Base-by-base conservation (phyloP, 2,888 invertebrate genomes). In the Stenurella melanura region DNA sequence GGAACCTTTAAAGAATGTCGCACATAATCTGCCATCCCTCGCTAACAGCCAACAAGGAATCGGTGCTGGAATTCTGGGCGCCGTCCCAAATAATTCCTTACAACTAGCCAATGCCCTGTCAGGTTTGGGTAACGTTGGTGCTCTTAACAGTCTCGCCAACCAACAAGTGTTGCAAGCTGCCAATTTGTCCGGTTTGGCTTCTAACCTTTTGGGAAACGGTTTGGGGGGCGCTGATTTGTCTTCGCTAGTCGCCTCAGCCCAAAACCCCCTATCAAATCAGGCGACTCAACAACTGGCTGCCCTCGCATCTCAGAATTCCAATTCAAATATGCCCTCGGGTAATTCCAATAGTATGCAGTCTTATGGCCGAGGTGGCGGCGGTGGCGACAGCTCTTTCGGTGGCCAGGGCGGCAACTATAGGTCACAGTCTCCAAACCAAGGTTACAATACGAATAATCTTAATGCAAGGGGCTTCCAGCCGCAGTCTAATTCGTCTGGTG, bases 1-100 rank as follows among this genome's bases (percentile, higher is more conserved):
- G 9, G 95, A 96, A 84, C 97, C 98, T 1, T 90, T 99, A 21
- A 92, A 93, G 80, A 96, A 97, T 89, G 96, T 97, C 54, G 94
- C 96, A 10, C 92, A 95, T 85, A 95, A 95, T 90, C 91, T 95
- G 81, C 90, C 90, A 4, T 87, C 87, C 5, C 74, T 80, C 60
- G 66, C 56, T 26, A 81, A 79, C 61, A 63, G 74, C 58, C 71
- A 75, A 18, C 67, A 70, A 12, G 72, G 72, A 12, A 50, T 54
- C 9, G 69, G 72, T 10, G 66, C 56, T 15, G 74, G 69, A 3
- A 91, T 93, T 34, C 86, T 93, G 74, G 93, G 93, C 0, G 91
- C 92, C 0, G 92, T 93, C 42, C 92, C 93, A 17, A 89, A 86
- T 9, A 87, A 92, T 17, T 90, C 92, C 60, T 83, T 90, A 17